phyloP scores from a whole-genome alignment of 2,797 vertebrate species.

The Ctenopoma multispine region DNA sequence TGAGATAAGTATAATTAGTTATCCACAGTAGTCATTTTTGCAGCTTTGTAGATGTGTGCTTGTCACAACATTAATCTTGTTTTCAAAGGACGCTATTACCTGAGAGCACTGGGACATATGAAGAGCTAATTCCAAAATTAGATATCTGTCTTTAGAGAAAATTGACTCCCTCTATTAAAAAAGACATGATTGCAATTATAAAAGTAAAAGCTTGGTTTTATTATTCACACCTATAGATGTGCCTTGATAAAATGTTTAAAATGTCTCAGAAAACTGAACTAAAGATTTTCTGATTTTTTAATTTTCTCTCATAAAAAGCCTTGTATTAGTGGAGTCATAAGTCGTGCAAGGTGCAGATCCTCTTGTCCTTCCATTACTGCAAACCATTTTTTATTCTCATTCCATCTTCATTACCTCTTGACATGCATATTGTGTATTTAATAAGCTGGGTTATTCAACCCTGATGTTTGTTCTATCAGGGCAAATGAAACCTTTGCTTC shows the following conservation, averaged over 20 bases:
- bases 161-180: constrained; percentile 6
- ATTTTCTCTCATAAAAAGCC: constrained; percentile 19
- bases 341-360: constrained; percentile 40
- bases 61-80: constrained; percentile 48
- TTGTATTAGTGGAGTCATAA: constrained; percentile 27
- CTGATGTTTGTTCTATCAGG: constrained; percentile 68
- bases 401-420: constrained; percentile 65
- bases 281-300: constrained; percentile 24
- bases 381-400: constrained; percentile 27
- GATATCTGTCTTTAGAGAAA: constrained; percentile 40
- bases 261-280: background rate
- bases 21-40: constrained; percentile 36
- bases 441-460: constrained; percentile 69
- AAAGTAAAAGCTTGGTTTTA: constrained; percentile 10
- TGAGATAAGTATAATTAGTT: constrained; percentile 63
- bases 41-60: constrained; percentile 35
- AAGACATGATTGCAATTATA: constrained; percentile 14
- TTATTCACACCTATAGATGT: background rate
- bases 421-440: constrained; percentile 66
- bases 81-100: constrained; percentile 55
- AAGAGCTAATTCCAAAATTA: constrained; percentile 52
- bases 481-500: constrained; percentile 64
- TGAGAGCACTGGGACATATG: constrained; percentile 40
- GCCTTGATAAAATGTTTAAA: constrained; percentile 11
- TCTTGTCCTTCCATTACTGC: constrained; percentile 42